Evolutionary conservation across 2,797 vertebrate genomes (phyloP), one percentile per base, ranked within the genome.

Genomic region (Odontamblyopus rebecca): DNA sequence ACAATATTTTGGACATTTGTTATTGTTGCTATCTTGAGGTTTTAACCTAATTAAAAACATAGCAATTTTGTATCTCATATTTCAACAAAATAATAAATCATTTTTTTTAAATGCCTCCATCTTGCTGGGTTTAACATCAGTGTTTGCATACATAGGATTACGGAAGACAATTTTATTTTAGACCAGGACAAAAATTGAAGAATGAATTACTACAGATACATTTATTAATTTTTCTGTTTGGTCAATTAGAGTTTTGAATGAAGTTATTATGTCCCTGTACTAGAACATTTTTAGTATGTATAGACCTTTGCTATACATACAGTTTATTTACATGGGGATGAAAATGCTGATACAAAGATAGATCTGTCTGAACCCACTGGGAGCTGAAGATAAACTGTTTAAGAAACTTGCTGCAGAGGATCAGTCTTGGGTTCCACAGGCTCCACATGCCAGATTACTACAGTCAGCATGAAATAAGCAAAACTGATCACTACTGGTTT

Each of bases 401-500:
- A 29, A 6, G 53, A 44, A n/a, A 19, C 51, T 65, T 66, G 60
- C 1, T 1, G 35, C n/a, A 26, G 57, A 29, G 53, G 56, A 51
- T 69, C 30, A 12, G 41, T 73, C 38, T 56, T 50, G 51, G 5
- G 59, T 16, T 23, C n/a, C 0, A 71, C 67, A 18, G 18, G 70
- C 32, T 54, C 50, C 1, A 12, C 70, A 60, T 30, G 23, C 50
- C 65, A 61, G 67, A 38, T 68, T 68, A 62, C 48, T 62, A 30
- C 8, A 2, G 4, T 3, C 6, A 35, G 27, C 27, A 19, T 68
- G 51, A n/a, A 68, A 59, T 48, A 61, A n/a, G 9, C 67, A 59
- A 35, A 16, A 57, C 32, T 6, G 57, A 68, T 68, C 53, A 59
- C 32, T 26, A 7, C n/a, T 57, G 30, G 48, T 29, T 62, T 64